Percentiles rank a stretch among this genome's conserved stretches.
Evolutionary conservation across 2,797 vertebrate species (phyloP).

Genomic region (Dicrostonyx torquatus): DNA sequence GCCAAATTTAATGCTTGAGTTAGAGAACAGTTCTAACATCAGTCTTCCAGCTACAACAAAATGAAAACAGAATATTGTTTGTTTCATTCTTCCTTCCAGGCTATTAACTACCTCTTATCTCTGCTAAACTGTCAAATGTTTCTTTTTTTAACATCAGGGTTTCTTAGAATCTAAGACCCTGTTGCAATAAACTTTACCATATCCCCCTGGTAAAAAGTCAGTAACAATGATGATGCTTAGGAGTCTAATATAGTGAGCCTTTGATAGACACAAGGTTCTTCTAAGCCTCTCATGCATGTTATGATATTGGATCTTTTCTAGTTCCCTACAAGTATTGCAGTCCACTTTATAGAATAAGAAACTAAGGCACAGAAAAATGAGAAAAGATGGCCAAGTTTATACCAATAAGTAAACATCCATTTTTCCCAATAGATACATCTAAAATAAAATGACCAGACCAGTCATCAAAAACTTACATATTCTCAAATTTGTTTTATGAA

Average conservation of each 20-base stretch:
- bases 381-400: neutral
- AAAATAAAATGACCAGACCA: neutral
- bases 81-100: neutral
- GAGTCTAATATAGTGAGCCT: too few relatives aligned
- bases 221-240: neutral
- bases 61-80: neutral
- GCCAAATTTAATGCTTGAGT: neutral
- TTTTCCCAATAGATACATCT: neutral
- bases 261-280: neutral
- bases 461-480: neutral
- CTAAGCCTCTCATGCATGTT: neutral
- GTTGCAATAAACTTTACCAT: neutral
- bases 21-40: neutral
- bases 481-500: neutral
- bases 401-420: neutral
- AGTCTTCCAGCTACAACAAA: too few relatives aligned
- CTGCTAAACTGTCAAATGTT: neutral
- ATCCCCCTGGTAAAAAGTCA: neutral
- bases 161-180: neutral
- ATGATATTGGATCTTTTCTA: neutral
- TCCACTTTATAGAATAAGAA: neutral
- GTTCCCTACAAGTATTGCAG: neutral
- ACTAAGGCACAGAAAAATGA: neutral
- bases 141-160: neutral
- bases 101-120: too few relatives aligned